Conservation (phyloP, 2,797 vertebrate species). For the Enteromius anoplus region DNA sequence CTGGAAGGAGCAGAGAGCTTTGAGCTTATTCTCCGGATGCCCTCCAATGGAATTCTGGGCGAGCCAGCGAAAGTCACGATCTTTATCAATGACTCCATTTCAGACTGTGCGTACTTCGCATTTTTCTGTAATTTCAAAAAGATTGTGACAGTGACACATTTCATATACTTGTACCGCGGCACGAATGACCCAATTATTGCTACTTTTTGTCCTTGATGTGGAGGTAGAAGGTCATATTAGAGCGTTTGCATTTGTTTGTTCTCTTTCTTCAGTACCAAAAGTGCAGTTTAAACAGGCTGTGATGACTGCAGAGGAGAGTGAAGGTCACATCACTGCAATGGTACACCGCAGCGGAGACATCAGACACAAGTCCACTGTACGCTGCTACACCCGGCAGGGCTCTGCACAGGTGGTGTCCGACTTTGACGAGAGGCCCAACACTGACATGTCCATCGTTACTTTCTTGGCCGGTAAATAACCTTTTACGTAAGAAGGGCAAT, state of each 20-base stretch:
- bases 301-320: conserved; percentile 83
- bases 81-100: conserved; percentile 88
- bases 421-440: conserved; percentile 93
- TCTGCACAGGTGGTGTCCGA: conserved; percentile 91
- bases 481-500: not conserved
- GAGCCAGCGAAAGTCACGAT: conserved; percentile 84
- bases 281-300: conserved; percentile 87
- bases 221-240: not conserved
- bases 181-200: not conserved
- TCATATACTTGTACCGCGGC: not conserved
- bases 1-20: conserved; percentile 90
- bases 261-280: conserved; percentile 81
- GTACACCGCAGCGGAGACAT: conserved; percentile 88
- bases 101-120: conserved; percentile 85
- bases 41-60: conserved; percentile 85
- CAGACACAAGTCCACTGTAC: conserved; percentile 81
- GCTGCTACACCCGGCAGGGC: conserved; percentile 91
- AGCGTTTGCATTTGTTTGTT: conserved; percentile 9
- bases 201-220: not conserved
- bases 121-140: not conserved
- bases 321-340: conserved; percentile 75
- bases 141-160: not conserved
- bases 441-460: conserved; percentile 83
- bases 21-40: conserved; percentile 89
- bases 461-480: conserved; percentile 85